Evolutionary conservation across 2,888 invertebrate genomes (phyloP), one percentile per base, ranked within the genome.

Genomic region (Galeruca laticollis): DNA sequence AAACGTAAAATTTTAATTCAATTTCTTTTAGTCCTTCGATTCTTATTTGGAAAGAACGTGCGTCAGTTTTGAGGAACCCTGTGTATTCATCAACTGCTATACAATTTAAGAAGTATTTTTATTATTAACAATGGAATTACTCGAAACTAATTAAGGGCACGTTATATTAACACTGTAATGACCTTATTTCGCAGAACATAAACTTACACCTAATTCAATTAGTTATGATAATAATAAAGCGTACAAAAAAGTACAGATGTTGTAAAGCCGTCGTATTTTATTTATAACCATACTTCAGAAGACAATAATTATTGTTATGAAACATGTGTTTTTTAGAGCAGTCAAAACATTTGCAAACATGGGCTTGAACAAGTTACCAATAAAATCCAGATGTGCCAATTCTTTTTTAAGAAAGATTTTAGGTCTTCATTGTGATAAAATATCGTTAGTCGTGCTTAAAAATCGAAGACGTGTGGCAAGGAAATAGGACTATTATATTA

Each of bases 321-420:
- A 54, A 54, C 54, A 54, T 31, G 15, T 54, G 54, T 54, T 54
- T 51, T 54, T 54, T 15, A 54, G n/a, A 2, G 13, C 31, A 5
- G 54, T 54, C 54, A 54, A 54, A 54, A 54, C 26, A 54, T 54
- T 52, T 54, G 54, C 54, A 54, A 54, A 54, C 54, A 31, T 26
- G 6, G 54, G 54, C 13, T 5, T n/a, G 31, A 31, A 26, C 47
- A 31, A 52, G 26, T 21, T 52, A 31, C 31, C 54, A 54, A 54
- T 54, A 54, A 54, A 54, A 54, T n/a, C 31, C 54, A 54, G 54
- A 54, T 54, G 54, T 31, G 6, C 2, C 54, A 6, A 5, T 54
- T 54, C 15, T 31, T n/a, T 54, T 13, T 31, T 31, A n/a, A 54
- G 18, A 1, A 1, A 21, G 20, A 51, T 21, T 51, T 21, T 13